phyloP scores from a whole-genome alignment of 2,888 invertebrate species.

The Apamea anceps region DNA sequence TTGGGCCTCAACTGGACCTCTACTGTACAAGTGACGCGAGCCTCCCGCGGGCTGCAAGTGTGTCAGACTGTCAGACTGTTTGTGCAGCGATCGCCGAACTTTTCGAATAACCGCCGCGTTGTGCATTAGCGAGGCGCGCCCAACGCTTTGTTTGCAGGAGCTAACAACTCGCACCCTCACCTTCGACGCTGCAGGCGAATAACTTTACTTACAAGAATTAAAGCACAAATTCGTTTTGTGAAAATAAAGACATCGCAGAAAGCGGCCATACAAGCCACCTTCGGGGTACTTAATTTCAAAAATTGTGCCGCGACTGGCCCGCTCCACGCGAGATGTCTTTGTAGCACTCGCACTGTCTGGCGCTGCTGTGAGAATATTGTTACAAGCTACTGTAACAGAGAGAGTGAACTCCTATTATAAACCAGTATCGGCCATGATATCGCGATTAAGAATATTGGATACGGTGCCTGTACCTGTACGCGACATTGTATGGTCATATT shows the following conservation, averaged over 20 bases:
- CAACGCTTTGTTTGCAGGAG: constrained; percentile 47
- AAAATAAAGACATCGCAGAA: neutral
- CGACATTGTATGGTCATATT: neutral
- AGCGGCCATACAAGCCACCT: constrained; percentile 1
- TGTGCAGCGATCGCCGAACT: constrained; percentile 60
- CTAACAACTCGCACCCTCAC: constrained; percentile 44
- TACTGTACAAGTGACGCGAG: no score
- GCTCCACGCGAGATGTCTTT: constrained; percentile 23
- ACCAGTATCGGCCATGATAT: no score
- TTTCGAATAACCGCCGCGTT: constrained; percentile 78
- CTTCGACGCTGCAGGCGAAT: constrained; percentile 30
- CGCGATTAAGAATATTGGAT: no score
- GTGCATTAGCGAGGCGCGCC: constrained; percentile 74
- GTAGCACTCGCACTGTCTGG: neutral
- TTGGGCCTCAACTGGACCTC: neutral
- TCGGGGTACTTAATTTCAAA: constrained; percentile 68
- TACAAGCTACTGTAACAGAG: no score
- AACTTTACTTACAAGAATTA: constrained; percentile 46
- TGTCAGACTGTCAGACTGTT: neutral
- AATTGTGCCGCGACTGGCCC: constrained; percentile 67
- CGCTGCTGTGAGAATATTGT: neutral
- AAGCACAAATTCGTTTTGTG: constrained; percentile 55
- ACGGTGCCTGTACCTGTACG: neutral
- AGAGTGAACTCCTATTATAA: neutral
- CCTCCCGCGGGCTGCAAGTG: constrained; percentile 3